Evolutionary conservation across 2,797 vertebrate genomes (phyloP).

Genomic region (Peromyscus melanophrys): DNA sequence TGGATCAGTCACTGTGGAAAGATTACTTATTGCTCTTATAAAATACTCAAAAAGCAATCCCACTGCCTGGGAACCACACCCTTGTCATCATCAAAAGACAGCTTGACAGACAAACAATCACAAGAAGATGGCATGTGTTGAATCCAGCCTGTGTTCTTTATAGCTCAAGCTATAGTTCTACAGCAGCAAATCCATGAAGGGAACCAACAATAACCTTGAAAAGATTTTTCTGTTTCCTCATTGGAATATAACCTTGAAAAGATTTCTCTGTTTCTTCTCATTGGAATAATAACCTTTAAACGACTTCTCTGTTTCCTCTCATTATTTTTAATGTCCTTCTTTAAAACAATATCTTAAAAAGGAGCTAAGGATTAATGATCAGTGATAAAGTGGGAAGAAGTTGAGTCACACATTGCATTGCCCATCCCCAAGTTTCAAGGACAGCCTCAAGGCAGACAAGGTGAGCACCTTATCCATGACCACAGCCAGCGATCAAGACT

Average conservation of each 20-base stretch:
- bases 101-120: neutral
- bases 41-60: slow-evolving; percentile 43
- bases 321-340: slow-evolving; percentile 8
- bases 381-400: neutral
- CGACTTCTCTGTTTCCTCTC: neutral
- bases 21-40: slow-evolving; percentile 69
- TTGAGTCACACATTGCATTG: neutral
- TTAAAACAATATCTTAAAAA: neutral
- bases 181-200: neutral
- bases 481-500: neutral
- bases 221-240: neutral
- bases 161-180: neutral
- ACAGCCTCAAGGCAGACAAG: neutral
- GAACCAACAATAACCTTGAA: neutral
- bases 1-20: slow-evolving; percentile 64
- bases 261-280: neutral
- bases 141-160: neutral
- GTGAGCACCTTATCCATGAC: neutral
- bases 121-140: neutral
- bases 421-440: neutral
- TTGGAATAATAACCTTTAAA: neutral
- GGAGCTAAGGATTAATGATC: neutral
- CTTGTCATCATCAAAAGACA: slow-evolving; percentile 52
- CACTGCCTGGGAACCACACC: slow-evolving; percentile 70
- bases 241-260: too few species aligned